A percentile compares a stretch with the other conserved stretches of the same genome.
Conservation (phyloP, 64 coral and sea anemone species). For the Pachyseris speciosa region DNA sequence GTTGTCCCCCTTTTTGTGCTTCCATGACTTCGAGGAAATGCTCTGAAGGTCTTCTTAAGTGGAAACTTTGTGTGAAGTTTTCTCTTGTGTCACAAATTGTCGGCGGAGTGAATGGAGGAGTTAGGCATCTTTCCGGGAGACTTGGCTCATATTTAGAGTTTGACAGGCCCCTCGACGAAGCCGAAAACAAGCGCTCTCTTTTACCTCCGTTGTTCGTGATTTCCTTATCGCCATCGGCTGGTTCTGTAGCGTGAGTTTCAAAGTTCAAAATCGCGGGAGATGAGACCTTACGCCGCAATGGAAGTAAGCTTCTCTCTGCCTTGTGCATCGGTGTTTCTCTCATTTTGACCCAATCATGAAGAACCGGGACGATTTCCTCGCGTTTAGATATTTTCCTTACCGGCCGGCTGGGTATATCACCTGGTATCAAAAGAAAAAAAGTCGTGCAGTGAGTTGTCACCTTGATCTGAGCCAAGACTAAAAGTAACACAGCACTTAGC, state of each 20-base stretch:
- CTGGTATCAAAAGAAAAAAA: not conserved
- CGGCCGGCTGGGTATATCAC: not conserved
- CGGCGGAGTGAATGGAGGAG: slow-evolving; percentile 10
- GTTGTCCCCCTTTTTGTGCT: not conserved
- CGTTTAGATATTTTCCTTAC: not conserved
- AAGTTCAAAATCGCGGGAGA: not conserved
- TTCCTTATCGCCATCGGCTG: not conserved
- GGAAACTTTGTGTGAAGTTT: not conserved
- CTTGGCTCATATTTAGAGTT: slow-evolving; percentile 16
- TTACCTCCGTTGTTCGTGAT: not conserved
- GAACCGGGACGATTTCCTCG: not conserved
- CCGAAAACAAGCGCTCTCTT: slow-evolving; percentile 19
- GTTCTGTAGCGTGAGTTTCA: not conserved
- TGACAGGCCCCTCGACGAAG: not conserved
- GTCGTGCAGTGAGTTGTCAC: not conserved
- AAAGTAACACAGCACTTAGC: not conserved
- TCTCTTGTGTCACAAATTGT: not conserved
- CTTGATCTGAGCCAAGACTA: not conserved
- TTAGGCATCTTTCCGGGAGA: not conserved
- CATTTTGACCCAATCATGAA: not conserved
- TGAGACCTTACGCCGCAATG: slow-evolving; percentile 10
- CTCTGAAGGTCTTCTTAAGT: slow-evolving; percentile 16
- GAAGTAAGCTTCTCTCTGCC: not conserved
- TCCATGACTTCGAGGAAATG: slow-evolving; percentile 45
- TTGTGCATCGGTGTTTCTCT: slow-evolving; percentile 26